Percentiles rank a stretch among this genome's conserved stretches.
Evolutionary conservation across 2,797 vertebrate genomes (phyloP).

Genomic region (Neostethus bicornis): DNA sequence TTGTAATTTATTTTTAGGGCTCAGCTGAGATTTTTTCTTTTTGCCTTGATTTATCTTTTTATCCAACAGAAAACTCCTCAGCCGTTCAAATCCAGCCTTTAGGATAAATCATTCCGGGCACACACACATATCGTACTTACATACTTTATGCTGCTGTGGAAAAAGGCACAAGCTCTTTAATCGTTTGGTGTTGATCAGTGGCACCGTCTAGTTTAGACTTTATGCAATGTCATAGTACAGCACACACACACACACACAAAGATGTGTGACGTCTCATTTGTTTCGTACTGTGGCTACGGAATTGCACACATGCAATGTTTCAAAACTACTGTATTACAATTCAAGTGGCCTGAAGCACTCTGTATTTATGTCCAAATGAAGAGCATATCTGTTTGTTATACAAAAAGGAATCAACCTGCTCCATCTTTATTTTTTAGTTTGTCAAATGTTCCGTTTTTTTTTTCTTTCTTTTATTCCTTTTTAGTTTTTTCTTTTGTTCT

Average conservation of each 20-base stretch:
- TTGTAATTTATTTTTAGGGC: slow-evolving; percentile 71
- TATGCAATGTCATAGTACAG: slow-evolving; percentile 66
- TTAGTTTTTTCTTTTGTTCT: too few species aligned
- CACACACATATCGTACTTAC: slow-evolving; percentile 49
- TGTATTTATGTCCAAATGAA: slow-evolving; percentile 41
- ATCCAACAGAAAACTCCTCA: slow-evolving; percentile 61
- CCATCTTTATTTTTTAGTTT: not conserved
- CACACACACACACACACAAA: slow-evolving; percentile 30
- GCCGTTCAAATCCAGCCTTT: slow-evolving; percentile 58
- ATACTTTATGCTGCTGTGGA: slow-evolving; percentile 62
- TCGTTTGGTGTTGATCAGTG: slow-evolving; percentile 48
- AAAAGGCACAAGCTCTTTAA: slow-evolving; percentile 67
- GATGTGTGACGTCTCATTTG: slow-evolving; percentile 38
- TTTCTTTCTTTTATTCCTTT: too few species aligned
- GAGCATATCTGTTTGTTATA: slow-evolving; percentile 22
- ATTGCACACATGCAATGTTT: slow-evolving; percentile 60
- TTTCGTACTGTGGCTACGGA: slow-evolving; percentile 57
- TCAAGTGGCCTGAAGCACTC: slow-evolving; percentile 66
- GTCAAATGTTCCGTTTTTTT: slow-evolving; percentile 9
- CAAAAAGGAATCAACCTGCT: not conserved
- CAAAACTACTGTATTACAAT: slow-evolving; percentile 66
- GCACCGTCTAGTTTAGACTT: slow-evolving; percentile 52
- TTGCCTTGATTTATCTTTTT: slow-evolving; percentile 69
- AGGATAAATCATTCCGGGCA: slow-evolving; percentile 34
- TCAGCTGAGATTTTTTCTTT: slow-evolving; percentile 35